Base-by-base conservation (phyloP, 2,113 vertebrate genomes). In the Pygoscelis adeliae region DNA sequence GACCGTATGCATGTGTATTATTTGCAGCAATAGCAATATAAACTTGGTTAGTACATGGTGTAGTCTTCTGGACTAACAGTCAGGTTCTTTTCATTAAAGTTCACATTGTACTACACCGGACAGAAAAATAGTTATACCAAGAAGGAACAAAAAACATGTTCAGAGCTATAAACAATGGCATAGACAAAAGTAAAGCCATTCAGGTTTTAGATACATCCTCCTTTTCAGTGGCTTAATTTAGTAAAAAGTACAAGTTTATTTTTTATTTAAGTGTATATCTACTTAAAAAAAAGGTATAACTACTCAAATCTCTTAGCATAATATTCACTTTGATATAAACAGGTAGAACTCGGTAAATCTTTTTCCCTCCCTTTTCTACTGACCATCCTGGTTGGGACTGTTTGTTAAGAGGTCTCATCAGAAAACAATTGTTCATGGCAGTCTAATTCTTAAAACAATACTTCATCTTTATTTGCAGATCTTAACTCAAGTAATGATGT, bases 401-500 rank as follows among this genome's bases (percentile, higher is more conserved):
- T 67, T 85, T 50, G 70, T 78, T 91, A 77, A 73, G 44, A 92
- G 70, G 52, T 96, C 61, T 55, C 90, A 77, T 94, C 81, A 91
- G 93, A 90, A 97, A 94, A 93, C 90, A 81, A 95, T 98, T 66
- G 92, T 92, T 89, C 10, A 1, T 82, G 49, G 77, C 92, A 69
- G 46, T 70, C 80, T 87, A 89, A 95, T 94, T 93, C 83, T 74
- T 77, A 96, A 96, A 96, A 98, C 98, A 98, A 95, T 98, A 82
- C 91, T 92, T 96, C 78, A 44, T 97, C 91, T 67, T 96, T 97
- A 74, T 98, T 98, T 98, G 97, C 83, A 97, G 97, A 97, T 97
- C 96, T 97, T 98, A 98, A 98, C 96, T 95, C 86, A 49, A 79
- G 93, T 98, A 98, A 98, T 97, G 96, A 96, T 98, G 93, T 98